Conservation (phyloP, 2,113 vertebrate genomes). For the Girardinichthys multiradiatus region DNA sequence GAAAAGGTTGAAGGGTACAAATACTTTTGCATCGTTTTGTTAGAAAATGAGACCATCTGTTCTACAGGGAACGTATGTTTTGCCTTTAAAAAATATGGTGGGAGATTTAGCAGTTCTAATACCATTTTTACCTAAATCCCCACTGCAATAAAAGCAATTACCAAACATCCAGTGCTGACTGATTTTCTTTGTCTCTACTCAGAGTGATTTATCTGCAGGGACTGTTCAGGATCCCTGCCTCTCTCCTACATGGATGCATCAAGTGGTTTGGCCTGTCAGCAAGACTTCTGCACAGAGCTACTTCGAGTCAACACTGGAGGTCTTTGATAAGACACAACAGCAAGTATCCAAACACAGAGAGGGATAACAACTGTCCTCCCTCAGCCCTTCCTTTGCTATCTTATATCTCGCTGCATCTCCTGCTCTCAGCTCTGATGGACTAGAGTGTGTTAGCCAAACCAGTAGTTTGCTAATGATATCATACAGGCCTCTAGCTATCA, state of each 20-base stretch:
- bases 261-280: conserved; percentile 43
- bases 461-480: conserved; percentile 71
- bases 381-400: conserved; percentile 33
- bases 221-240: conserved; percentile 2
- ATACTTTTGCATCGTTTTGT: too few relatives aligned
- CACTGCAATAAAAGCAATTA: not conserved
- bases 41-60: too few relatives aligned
- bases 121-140: not conserved
- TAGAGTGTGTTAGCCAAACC: conserved; percentile 62
- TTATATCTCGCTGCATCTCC: conserved; percentile 41
- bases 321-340: conserved; percentile 58
- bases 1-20: too few relatives aligned
- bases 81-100: too few relatives aligned
- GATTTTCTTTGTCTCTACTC: not conserved
- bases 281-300: conserved; percentile 25
- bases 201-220: conserved; percentile 8
- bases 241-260: conserved; percentile 24
- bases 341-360: conserved; percentile 50
- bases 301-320: conserved; percentile 54
- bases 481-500: conserved; percentile 68
- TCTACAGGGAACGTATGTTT: too few relatives aligned
- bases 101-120: too few relatives aligned
- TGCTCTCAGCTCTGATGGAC: conserved; percentile 51
- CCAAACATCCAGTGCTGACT: not conserved
- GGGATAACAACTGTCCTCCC: conserved; percentile 62